Evolutionary conservation across 1,140 invertebrate genomes (phyloP).

Genomic region (Pseudomyrmex pallidus): DNA sequence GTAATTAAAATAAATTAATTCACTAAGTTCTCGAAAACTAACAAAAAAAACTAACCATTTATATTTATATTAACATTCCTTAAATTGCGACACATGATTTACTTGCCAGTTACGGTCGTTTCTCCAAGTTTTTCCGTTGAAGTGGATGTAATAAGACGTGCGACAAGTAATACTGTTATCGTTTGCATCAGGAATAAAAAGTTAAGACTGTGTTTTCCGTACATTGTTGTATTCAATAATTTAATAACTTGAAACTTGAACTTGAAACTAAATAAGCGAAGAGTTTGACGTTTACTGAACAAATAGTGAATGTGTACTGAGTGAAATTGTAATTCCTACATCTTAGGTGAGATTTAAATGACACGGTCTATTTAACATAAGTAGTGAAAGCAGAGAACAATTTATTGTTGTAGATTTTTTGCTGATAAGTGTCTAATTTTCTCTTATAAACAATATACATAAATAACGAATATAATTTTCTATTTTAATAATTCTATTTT

Average conservation of each 20-base stretch:
- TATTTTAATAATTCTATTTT: constrained; percentile 23
- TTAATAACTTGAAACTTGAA: neutral
- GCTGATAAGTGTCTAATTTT: neutral
- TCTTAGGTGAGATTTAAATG: neutral
- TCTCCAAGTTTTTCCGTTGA: constrained; percentile 34
- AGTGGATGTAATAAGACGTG: neutral
- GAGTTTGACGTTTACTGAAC: neutral
- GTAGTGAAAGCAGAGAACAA: constrained; percentile 41
- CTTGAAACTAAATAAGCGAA: too few relatives aligned
- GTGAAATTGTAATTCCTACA: constrained; percentile 13
- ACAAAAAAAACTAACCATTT: too few relatives aligned
- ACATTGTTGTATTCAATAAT: constrained; percentile 18
- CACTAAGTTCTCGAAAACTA: too few relatives aligned
- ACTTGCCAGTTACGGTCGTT: constrained; percentile 7
- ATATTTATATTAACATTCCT: too few relatives aligned
- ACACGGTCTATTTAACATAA: constrained; percentile 40
- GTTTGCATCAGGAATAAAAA: constrained; percentile 1
- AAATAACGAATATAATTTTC: neutral
- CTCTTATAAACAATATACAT: neutral
- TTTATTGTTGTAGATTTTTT: constrained; percentile 6
- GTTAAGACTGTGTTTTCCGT: constrained; percentile 8
- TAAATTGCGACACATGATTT: neutral
- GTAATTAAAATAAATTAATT: neutral
- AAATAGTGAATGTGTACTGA: neutral
- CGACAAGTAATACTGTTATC: neutral